Base-by-base conservation (phyloP, 2,113 vertebrate species). In the Cyrtonyx montezumae region DNA sequence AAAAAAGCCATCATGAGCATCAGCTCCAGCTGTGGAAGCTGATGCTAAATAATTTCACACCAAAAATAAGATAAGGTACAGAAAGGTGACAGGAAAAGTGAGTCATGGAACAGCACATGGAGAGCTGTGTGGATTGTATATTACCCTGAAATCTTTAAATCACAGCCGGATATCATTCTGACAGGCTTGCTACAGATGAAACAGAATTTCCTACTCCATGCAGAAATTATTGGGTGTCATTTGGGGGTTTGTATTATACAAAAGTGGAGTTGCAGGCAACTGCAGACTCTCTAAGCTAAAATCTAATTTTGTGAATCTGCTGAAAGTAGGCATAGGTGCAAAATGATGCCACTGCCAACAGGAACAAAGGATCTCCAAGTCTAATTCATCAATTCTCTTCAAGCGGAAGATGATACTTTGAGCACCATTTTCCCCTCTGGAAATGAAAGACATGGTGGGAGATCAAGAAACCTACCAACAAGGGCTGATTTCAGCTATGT, bases 11-110 rank as follows among this genome's bases (percentile, higher is more conserved):
- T 32, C 56, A 86, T 13, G 43, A 88, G 28, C 91, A 86, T 34
- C 40, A 55, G 28, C 51, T 66, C 34, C 75, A 88, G 43, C 49
- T 92, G 80, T 92, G 80, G 58, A 93, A 88, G 73, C 22, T 48
- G 56, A 36, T 75, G 61, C 18, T 87, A 88, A 94, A 87, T 87
- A 55, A 82, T 82, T 73, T 49, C 32, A 59, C 19, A 67, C 40
- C 46, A n/a, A 61, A 93, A 87, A 87, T 77, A 77, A 82, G 40
- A 53, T 62, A 93, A 86, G 28, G 11, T 32, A 85, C 6, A 86
- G 61, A 78, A 65, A 63, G 49, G 55, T 74, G 86, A 92, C 59
- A 92, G 66, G 86, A 92, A 96, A 90, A 53, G 14, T 63, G 85
- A 76, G 51, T 67, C 63, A 91, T n/a, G 34, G 30, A 93, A 77